Conservation (phyloP, 2,888 invertebrate species). For the Antheraea yamamai region DNA sequence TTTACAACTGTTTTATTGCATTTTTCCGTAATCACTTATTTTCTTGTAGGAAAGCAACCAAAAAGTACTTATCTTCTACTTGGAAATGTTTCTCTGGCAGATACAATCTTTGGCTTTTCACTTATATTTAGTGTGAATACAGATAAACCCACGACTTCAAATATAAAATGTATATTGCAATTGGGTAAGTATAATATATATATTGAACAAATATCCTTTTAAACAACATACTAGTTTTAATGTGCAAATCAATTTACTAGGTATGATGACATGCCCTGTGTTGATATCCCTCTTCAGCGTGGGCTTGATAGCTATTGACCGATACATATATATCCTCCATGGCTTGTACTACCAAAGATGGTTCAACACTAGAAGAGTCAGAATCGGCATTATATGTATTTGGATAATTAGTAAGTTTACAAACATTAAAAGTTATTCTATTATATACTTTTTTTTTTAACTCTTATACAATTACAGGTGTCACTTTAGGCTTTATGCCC, state of each 20-base stretch:
- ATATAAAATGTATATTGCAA: slow-evolving; percentile 66
- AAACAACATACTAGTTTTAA: not conserved
- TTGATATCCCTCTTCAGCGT: slow-evolving; percentile 85
- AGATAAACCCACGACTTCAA: slow-evolving; percentile 54
- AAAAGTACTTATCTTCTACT: slow-evolving; percentile 84
- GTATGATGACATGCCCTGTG: slow-evolving; percentile 83
- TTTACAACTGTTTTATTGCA: not conserved
- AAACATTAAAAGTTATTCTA: not conserved
- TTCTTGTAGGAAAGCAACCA: slow-evolving; percentile 80
- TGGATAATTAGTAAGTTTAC: slow-evolving; percentile 80
- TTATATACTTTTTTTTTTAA: not conserved
- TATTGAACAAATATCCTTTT: not conserved
- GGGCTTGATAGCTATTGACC: slow-evolving; percentile 84
- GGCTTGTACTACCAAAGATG: slow-evolving; percentile 84
- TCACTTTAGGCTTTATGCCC: slow-evolving; percentile 82
- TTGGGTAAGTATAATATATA: slow-evolving; percentile 52
- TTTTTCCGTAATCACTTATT: not conserved
- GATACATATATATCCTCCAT: slow-evolving; percentile 85
- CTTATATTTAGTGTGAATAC: slow-evolving; percentile 77
- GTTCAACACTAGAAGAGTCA: slow-evolving; percentile 81
- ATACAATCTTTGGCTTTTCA: slow-evolving; percentile 83
- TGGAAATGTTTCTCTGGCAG: slow-evolving; percentile 85
- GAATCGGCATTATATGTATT: slow-evolving; percentile 77
- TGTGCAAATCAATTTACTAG: slow-evolving; percentile 47
- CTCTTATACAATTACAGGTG: slow-evolving; percentile 60